Evolutionary conservation across 2,888 invertebrate genomes (phyloP), one percentile per base, ranked within the genome.

Genomic region (Meteorus colon): DNA sequence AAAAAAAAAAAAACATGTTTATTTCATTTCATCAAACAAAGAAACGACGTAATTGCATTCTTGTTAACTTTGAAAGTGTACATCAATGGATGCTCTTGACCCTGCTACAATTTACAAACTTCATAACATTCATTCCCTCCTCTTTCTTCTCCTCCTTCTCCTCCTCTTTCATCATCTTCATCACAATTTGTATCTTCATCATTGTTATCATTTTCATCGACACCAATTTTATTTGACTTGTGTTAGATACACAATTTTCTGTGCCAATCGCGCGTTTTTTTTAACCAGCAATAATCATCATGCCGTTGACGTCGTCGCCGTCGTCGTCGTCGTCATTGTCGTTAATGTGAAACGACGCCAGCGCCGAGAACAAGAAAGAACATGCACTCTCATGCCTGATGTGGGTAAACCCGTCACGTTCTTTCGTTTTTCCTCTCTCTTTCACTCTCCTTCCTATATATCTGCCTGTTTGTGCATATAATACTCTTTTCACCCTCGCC

Each of bases 331-430:
- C 69, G n/a, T 69, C 31, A 67, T 73, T 51, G 62, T 68, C 72
- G 74, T 69, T 59, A 37, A 55, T 59, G 59, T 73, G 41, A 55
- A 41, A 74, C 77, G 77, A 80, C 78, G 71, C 76, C 59, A 78
- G 78, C 77, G 80, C 79, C 76, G 78, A 78, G 77, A 71, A 70
- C 59, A 66, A 75, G 70, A 76, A 66, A 55, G 55, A 62, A 72
- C 69, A 71, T 70, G 55, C 69, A 73, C 55, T 65, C 70, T 65
- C 67, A 66, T 71, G 65, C 37, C 48, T 74, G 74, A 31, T 73
- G 63, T 65, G 73, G 45, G 51, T 66, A 66, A 67, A 60, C 66
- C 65, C 76, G 68, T 67, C 63, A 69, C 48, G 60, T 60, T 77
- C 80, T 75, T 70, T 51, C 66, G 63, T 63, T 75, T 66, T 27